phyloP scores from a whole-genome alignment of 2,113 vertebrate species.

The Chrysochloris asiatica region DNA sequence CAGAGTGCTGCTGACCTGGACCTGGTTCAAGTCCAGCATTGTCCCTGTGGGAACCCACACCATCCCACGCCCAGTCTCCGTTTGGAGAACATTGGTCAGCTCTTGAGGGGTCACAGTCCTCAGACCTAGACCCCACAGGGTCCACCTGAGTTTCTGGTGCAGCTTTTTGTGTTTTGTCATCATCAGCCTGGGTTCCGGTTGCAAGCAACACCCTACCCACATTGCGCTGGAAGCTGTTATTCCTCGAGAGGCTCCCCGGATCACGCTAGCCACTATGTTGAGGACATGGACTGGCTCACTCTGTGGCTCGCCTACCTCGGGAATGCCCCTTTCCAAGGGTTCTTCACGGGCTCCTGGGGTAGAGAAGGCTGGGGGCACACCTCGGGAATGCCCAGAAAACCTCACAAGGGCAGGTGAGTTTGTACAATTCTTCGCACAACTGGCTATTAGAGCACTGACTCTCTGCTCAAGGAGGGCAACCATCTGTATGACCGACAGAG shows the following conservation, averaged over 20 bases:
- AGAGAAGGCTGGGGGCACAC: conserved; percentile 31
- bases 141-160: conserved; percentile 28
- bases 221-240: conserved; percentile 90
- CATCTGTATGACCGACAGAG: conserved; percentile 94
- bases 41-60: conserved; percentile 63
- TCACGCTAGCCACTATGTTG: conserved; percentile 94
- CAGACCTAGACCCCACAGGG: conserved; percentile 50
- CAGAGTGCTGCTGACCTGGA: conserved; percentile 61
- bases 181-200: conserved; percentile 74
- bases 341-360: conserved; percentile 63
- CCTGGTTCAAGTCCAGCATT: conserved; percentile 55
- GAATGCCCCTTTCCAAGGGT: conserved; percentile 25
- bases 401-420: conserved; percentile 62
- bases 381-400: conserved; percentile 78
- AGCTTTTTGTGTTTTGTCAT: conserved; percentile 44
- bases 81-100: neutral
- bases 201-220: conserved; percentile 91
- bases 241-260: conserved; percentile 86
- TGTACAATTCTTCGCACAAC: conserved; percentile 83
- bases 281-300: conserved; percentile 90
- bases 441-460: conserved; percentile 85
- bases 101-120: neutral
- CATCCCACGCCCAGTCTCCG: conserved; percentile 69
- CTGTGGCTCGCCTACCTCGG: conserved; percentile 77
- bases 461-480: conserved; percentile 94